These are phyloP conservation scores for Lamellibrachia columna DNA, from an alignment of 2,888 invertebrate genomes.

Conservation along the genomic window DNA sequence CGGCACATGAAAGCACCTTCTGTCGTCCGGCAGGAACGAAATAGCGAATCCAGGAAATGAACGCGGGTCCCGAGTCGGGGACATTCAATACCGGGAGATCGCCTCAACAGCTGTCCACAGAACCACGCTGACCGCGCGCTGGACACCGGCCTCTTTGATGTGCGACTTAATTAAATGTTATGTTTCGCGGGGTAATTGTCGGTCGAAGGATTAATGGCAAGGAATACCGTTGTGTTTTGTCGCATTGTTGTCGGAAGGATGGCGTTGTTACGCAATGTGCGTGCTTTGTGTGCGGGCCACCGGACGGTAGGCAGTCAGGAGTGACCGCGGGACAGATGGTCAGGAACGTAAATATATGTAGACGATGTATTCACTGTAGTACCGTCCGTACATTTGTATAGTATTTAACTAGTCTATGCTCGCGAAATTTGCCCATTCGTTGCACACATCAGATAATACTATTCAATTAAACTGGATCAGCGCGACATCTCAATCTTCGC, in stretches of 20 bases:
- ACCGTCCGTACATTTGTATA: no score
- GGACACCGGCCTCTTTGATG: neutral
- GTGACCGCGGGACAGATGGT: neutral
- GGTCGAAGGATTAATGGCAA: neutral
- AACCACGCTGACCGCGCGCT: neutral
- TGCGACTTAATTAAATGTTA: slow-evolving; percentile 16
- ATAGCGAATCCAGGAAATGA: slow-evolving; percentile 1
- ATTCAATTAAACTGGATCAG: no score
- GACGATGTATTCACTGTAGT: neutral
- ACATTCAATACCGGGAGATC: neutral
- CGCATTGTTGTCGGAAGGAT: neutral
- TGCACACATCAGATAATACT: no score
- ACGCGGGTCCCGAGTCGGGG: neutral
- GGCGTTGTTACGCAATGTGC: neutral
- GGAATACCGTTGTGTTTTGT: slow-evolving; percentile 16
- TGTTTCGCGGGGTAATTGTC: slow-evolving; percentile 6
- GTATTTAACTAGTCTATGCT: no score
- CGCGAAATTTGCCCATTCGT: no score
- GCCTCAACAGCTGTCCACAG: neutral
- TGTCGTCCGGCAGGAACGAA: neutral
- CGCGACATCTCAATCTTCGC: no score
- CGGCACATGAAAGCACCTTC: neutral
- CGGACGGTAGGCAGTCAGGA: neutral
- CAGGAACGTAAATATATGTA: neutral
- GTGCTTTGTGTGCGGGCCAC: slow-evolving; percentile 2